Evolutionary conservation across 2,888 invertebrate genomes (phyloP), one percentile per base, ranked within the genome.

Genomic region (Tethea ocularis): DNA sequence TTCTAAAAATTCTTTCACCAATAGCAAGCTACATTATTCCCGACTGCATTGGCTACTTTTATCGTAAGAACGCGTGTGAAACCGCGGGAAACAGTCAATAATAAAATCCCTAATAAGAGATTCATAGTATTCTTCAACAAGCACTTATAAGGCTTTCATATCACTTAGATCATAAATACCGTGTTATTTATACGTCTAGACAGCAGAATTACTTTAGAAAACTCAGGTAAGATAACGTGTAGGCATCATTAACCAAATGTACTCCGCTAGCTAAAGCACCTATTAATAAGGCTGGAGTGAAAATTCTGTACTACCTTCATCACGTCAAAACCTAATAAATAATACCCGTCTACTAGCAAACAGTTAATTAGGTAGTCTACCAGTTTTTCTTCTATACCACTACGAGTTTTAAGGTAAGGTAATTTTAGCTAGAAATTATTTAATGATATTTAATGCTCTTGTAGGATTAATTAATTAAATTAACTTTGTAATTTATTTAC

Each of bases 321-420:
- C 66, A 71, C 64, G 63, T 69, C 61, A 71, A 73, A 68, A 60
- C 46, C 61, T 66, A 67, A 77, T 74, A 75, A 80, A 81, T 78
- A 68, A 65, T 61, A 59, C 71, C 71, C 65, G 67, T 64, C 61
- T 67, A 62, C 46, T 72, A 68, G 70, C 77, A 72, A 78, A 73
- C 67, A 66, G 66, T 66, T 73, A 75, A 78, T 78, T 77, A n/a
- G n/a, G n/a, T n/a, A 72, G 61, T 68, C 57, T 52, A 61, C 60
- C 62, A 60, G 56, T 57, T 67, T 67, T 64, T 63, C 61, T 58
- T 51, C 36, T 22, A 53, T 29, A 29, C 17, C 53, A 60, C 59
- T 53, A 56, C 53, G 36, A 41, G n/a, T 41, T 41, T 41, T 5
- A 38, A n/a, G 2, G n/a, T 3, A n/a, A 6, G 20, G 10, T 46